These are phyloP conservation scores for Lasiurus cinereus DNA, from an alignment of 2,113 vertebrate genomes.

Conservation along the genomic window DNA sequence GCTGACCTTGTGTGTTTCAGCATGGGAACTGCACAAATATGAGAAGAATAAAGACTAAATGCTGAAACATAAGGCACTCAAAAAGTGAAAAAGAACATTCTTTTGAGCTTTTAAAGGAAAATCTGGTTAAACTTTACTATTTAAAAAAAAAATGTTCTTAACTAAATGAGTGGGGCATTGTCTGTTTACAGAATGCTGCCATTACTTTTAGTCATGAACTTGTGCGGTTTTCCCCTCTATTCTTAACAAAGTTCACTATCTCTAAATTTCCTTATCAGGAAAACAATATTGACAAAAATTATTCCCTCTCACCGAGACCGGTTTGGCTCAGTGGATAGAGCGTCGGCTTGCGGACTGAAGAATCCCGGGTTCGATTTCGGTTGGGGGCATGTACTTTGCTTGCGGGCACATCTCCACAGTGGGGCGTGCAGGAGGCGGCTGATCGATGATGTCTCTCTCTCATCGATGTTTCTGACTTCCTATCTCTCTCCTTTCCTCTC, in stretches of 20 bases:
- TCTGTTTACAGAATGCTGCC: background rate
- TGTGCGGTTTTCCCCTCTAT: background rate
- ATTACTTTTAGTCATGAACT: background rate
- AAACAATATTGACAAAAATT: background rate
- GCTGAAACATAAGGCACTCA: background rate
- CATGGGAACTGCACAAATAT: background rate
- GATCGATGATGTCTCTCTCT: too few relatives aligned
- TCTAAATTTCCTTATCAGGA: background rate
- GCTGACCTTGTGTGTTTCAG: background rate
- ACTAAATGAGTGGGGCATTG: background rate
- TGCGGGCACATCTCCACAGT: too few relatives aligned
- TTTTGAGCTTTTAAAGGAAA: conserved; percentile 4
- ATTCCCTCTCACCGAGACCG: background rate
- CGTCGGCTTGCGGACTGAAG: too few relatives aligned
- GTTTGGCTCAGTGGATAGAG: too few relatives aligned
- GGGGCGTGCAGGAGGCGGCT: too few relatives aligned
- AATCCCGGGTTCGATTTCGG: too few relatives aligned
- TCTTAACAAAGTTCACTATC: background rate
- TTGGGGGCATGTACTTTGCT: too few relatives aligned
- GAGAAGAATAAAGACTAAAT: background rate
- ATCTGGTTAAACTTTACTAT: background rate
- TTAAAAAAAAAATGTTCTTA: background rate
- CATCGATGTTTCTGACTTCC: too few relatives aligned
- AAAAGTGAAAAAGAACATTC: background rate
- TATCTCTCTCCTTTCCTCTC: too few relatives aligned